phyloP scores from a whole-genome alignment of 2,888 invertebrate genomes.

The Lepas anatifera region DNA sequence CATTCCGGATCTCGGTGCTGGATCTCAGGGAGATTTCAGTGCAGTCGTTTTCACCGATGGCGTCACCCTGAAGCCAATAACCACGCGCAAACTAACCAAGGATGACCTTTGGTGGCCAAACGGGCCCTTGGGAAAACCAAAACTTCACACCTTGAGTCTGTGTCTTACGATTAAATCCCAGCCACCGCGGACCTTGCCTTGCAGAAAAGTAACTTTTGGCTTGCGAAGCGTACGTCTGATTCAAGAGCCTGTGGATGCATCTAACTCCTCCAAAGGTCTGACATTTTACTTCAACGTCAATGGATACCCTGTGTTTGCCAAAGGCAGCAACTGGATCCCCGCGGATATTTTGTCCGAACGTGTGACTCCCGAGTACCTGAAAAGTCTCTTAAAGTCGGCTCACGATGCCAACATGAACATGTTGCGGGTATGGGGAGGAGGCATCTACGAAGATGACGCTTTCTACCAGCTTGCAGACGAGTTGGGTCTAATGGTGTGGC shows the following conservation, averaged over 20 bases:
- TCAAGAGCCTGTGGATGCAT: slow-evolving; percentile 46
- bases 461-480: slow-evolving; percentile 78
- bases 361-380: slow-evolving; percentile 44
- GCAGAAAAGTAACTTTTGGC: slow-evolving; percentile 42
- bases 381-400: slow-evolving; percentile 52
- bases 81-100: slow-evolving; percentile 28
- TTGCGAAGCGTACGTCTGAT: slow-evolving; percentile 74
- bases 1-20: not conserved
- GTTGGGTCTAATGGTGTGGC: slow-evolving; percentile 88
- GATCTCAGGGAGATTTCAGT: not conserved
- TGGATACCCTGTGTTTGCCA: slow-evolving; percentile 74
- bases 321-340: slow-evolving; percentile 91
- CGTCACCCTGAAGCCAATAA: not conserved
- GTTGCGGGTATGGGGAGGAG: slow-evolving; percentile 98
- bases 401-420: slow-evolving; percentile 76
- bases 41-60: not conserved
- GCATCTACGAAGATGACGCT: slow-evolving; percentile 76
- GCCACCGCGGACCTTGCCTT: not conserved
- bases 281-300: slow-evolving; percentile 83
- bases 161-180: not conserved
- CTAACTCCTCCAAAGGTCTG: slow-evolving; percentile 39
- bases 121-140: slow-evolving; percentile 61
- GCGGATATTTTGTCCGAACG: slow-evolving; percentile 68
- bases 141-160: slow-evolving; percentile 51
- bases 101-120: slow-evolving; percentile 88